A percentile compares a stretch with the other conserved stretches of the same genome.
These are phyloP conservation scores for Apamea sordens DNA, from an alignment of 2,888 invertebrate genomes.

Conservation along the genomic window DNA sequence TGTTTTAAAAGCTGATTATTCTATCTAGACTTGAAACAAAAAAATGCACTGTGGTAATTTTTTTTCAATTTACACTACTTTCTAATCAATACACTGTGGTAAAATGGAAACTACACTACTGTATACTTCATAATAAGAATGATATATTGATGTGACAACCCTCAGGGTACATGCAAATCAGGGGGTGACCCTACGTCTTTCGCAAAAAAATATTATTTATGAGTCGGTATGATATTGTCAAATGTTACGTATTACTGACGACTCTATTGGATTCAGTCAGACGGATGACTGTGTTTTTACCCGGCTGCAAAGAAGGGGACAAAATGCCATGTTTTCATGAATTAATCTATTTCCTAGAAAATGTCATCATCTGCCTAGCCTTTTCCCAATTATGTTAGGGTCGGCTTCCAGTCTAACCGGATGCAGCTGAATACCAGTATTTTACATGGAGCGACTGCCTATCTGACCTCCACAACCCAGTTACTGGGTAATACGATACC, in stretches of 20 bases:
- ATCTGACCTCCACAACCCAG: no score
- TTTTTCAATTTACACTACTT: no score
- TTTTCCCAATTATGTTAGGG: no score
- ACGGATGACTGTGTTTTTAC: not conserved
- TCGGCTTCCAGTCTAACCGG: no score
- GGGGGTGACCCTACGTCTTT: slow-evolving; percentile 28
- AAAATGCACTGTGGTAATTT: no score
- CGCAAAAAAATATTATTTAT: slow-evolving; percentile 45
- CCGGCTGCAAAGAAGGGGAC: not conserved
- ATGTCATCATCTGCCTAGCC: no score
- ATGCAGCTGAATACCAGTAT: no score
- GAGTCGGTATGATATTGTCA: slow-evolving; percentile 24
- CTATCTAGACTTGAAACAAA: not conserved
- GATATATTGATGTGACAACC: slow-evolving; percentile 24
- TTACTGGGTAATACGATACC: no score
- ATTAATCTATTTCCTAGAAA: not conserved
- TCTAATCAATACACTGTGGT: not conserved
- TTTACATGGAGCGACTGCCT: no score
- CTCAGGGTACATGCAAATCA: slow-evolving; percentile 22
- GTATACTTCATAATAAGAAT: not conserved
- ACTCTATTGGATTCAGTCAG: slow-evolving; percentile 10
- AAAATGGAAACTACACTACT: not conserved
- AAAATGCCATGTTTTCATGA: not conserved
- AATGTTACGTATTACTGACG: slow-evolving; percentile 29
- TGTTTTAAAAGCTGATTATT: not conserved